Evolutionary conservation across 2,888 invertebrate genomes (phyloP), one percentile per base, ranked within the genome.

Genomic region (Eupithecia vulgata): DNA sequence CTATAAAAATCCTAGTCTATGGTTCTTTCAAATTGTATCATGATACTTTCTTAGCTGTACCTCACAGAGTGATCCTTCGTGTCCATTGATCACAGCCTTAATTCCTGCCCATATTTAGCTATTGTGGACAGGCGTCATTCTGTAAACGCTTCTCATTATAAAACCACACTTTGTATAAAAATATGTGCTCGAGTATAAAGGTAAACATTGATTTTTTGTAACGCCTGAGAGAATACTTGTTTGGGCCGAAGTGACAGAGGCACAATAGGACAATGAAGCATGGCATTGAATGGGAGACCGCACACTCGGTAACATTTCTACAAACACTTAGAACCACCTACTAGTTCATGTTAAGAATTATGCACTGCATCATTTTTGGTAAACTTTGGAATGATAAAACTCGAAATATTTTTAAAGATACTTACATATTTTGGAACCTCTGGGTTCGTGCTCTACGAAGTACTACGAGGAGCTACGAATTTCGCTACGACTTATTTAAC

Each of bases 111-210:
- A 91, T 88, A 90, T 88, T 88, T 87, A 84, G 78, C 85, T 81
- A 90, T 94, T 94, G 91, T 94, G 84, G 82, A 86, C 90, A 90
- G 91, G 94, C 94, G 94, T 94, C 91, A 93, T 91, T 92, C 93
- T 93, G 94, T 93, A 94, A 94, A 91, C 87, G 90, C 82, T 88
- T 84, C 91, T 93, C 91, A 92, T 93, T 93, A 93, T 93, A 85
- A 89, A 89, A 87, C 87, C 87, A 88, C 88, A 92, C 92, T 93
- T 92, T 94, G 93, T 93, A 92, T 93, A 90, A 93, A 93, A 93
- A 91, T 93, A 92, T 91, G 88, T 88, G 91, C 90, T 93, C 90
- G 87, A 92, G 89, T 93, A 93, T 93, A 92, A 94, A 93, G 90
- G 93, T 94, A 94, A 94, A 94, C 93, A 94, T 91, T 89, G 90